Conservation (phyloP, 2,113 vertebrate genomes). For the Nothoprocta perdicaria region DNA sequence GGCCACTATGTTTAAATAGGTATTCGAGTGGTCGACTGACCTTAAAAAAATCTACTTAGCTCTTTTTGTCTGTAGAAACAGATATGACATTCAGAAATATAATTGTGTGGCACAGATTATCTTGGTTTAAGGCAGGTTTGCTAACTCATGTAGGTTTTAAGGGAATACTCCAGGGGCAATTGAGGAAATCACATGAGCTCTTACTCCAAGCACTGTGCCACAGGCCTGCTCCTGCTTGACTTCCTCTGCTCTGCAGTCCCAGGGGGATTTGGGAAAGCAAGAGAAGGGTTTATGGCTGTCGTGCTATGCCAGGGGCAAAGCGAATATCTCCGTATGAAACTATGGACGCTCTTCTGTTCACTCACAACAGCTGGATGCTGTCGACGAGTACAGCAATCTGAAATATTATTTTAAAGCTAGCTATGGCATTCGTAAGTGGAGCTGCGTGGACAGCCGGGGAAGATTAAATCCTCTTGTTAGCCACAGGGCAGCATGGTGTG, state of each 20-base stretch:
- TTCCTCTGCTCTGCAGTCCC: background rate
- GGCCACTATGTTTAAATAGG: too few species aligned
- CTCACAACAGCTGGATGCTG: background rate
- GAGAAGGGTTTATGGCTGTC: fast-evolving
- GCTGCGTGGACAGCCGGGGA: background rate
- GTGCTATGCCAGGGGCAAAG: fast-evolving
- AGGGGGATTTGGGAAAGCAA: fast-evolving
- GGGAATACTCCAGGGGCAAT: background rate
- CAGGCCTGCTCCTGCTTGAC: background rate
- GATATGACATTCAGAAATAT: background rate
- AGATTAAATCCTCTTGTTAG: slow-evolving; percentile 7
- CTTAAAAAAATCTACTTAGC: background rate
- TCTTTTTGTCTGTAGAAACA: background rate
- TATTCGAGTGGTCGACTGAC: background rate
- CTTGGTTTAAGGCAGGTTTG: background rate
- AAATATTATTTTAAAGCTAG: background rate
- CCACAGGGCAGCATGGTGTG: slow-evolving; percentile 9
- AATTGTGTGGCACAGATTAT: background rate
- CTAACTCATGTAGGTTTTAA: background rate
- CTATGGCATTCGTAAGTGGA: background rate
- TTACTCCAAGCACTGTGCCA: background rate
- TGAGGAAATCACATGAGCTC: background rate
- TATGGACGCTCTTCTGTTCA: fast-evolving
- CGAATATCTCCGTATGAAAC: background rate
- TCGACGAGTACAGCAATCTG: background rate